A percentile compares a stretch with the other conserved stretches of the same genome.
Evolutionary conservation across 2,888 invertebrate genomes (phyloP).

Genomic region (Eutolmus rufibarbis): DNA sequence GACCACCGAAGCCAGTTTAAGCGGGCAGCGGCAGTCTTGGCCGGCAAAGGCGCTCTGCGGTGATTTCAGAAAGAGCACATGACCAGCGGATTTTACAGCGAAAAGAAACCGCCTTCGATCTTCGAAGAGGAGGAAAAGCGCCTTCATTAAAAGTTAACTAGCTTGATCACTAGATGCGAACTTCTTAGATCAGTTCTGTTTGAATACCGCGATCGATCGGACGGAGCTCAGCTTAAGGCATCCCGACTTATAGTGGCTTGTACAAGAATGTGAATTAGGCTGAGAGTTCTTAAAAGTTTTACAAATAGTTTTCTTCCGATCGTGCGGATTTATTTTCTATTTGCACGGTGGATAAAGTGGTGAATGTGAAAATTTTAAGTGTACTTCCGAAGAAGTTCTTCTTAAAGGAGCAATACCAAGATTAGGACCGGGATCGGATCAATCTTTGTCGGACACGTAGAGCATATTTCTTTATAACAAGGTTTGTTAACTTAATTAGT

Average conservation of each 20-base stretch:
- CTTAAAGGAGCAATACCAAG: not conserved
- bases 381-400: not conserved
- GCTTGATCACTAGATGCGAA: not conserved
- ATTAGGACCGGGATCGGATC: not conserved
- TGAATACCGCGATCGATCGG: conserved; percentile 56
- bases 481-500: not conserved
- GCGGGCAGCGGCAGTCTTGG: not conserved
- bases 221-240: conserved; percentile 42
- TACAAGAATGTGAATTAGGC: not conserved
- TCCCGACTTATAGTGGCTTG: not conserved
- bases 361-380: not conserved
- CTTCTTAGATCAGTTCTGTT: conserved; percentile 57
- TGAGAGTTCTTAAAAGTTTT: conserved; percentile 5
- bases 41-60: not conserved
- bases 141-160: not conserved
- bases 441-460: not conserved
- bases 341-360: not conserved
- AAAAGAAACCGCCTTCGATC: conserved; percentile 4
- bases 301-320: not conserved
- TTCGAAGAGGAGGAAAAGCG: not conserved
- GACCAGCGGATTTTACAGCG: not conserved
- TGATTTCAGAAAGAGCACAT: not conserved
- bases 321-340: not conserved
- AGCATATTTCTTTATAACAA: not conserved
- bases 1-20: not conserved